These are phyloP conservation scores for Acanthosoma haemorrhoidale DNA, from an alignment of 2,888 invertebrate genomes.

Conservation along the genomic window DNA sequence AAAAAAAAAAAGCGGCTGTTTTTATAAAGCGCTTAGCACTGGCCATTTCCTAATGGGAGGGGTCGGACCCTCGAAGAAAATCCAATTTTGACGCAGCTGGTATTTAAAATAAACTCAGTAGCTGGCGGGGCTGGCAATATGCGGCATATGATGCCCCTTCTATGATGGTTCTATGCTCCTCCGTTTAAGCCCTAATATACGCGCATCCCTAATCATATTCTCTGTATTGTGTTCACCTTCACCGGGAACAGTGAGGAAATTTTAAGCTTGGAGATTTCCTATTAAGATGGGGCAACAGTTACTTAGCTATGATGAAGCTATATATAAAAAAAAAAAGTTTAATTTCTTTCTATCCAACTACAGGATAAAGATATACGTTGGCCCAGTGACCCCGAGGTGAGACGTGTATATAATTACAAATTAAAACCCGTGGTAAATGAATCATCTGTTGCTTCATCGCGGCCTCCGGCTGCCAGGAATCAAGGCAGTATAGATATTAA, in stretches of 20 bases:
- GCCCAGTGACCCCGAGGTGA: background rate
- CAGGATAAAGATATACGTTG: too few species aligned
- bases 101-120: constrained; percentile 18
- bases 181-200: background rate
- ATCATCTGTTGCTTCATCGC: background rate
- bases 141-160: background rate
- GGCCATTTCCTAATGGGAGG: constrained; percentile 10
- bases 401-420: background rate
- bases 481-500: background rate
- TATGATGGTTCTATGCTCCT: background rate
- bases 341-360: too few species aligned
- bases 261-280: too few species aligned
- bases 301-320: too few species aligned
- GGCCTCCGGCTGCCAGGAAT: background rate
- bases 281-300: too few species aligned
- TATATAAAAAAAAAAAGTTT: too few species aligned
- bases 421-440: background rate
- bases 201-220: background rate
- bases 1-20: background rate
- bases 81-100: constrained; percentile 25
- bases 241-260: background rate
- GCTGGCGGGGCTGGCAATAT: constrained; percentile 6
- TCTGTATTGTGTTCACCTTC: background rate
- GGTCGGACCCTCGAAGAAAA: background rate
- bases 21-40: constrained; percentile 11